Evolutionary conservation across 1,140 invertebrate genomes (phyloP).

Genomic region (Solen grandis): DNA sequence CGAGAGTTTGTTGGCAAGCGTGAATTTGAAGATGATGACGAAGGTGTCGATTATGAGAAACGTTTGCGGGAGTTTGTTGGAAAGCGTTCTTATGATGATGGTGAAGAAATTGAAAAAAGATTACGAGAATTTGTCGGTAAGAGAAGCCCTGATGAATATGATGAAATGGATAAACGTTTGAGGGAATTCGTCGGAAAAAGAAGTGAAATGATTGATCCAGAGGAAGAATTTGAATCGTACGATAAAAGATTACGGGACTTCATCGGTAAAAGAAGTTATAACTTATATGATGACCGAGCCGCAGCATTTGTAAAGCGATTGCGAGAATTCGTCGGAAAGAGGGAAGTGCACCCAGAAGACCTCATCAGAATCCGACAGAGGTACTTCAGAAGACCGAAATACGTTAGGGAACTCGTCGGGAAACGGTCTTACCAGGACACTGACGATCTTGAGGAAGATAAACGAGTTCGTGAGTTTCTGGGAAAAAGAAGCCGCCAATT

Average conservation of each 20-base stretch:
- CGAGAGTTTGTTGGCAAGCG: conserved; percentile 29
- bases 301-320: conserved; percentile 39
- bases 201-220: neutral
- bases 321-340: conserved; percentile 49
- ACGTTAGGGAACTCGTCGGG: conserved; percentile 43
- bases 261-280: conserved; percentile 33
- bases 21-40: conserved; percentile 5
- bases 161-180: conserved; percentile 7
- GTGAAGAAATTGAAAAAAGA: conserved; percentile 16
- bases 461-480: conserved; percentile 47
- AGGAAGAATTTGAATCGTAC: neutral
- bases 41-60: neutral
- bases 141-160: neutral
- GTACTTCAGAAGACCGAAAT: conserved; percentile 26
- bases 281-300: neutral
- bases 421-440: conserved; percentile 4
- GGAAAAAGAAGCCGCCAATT: conserved; percentile 41
- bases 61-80: neutral
- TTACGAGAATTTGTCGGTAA: conserved; percentile 38
- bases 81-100: conserved; percentile 12
- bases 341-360: conserved; percentile 23
- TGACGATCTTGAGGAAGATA: conserved; percentile 29
- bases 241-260: conserved; percentile 46
- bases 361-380: conserved; percentile 6
- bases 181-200: conserved; percentile 14